Evolutionary conservation across 2,888 invertebrate genomes (phyloP), one percentile per base, ranked within the genome.

Genomic region (Cheilosia impressa): DNA sequence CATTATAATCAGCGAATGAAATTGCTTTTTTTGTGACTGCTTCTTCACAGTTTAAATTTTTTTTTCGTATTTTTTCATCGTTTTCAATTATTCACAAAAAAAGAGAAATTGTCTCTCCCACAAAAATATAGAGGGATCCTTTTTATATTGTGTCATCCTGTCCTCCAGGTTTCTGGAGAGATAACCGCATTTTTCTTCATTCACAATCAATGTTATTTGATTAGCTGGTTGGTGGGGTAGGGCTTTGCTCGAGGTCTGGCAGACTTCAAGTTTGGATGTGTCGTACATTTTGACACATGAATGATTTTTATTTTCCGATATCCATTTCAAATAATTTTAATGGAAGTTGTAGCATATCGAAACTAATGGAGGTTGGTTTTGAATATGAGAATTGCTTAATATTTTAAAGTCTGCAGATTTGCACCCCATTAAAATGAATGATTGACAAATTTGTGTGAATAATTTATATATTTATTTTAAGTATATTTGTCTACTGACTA

Each of bases 161-260:
- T 22, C 57, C n/a, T 43, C 3, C 1, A 34, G 7, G 10, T 50
- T 50, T 31, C 31, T 10, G 31, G 1, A 50, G 17, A 34, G 31
- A 43, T 77, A 60, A 60, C 52, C 52, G 53, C 53, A 60, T 77
- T 60, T 60, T n/a, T 43, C 34, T 69, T 62, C 45, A 52, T 62
- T 60, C 60, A 47, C 77, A 77, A 68, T 68, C 77, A 68, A 76
- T 43, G 66, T 43, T 68, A 77, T 77, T 77, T 77, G 77, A 77
- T 77, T 62, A 68, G 68, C 68, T 68, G 68, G 62, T 68, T 77
- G 52, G 19, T 68, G 53, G 53, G 45, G 62, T 55, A 62, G 52
- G 34, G 24, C 62, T 62, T 52, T 22, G 22, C 17, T 22, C 47
- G 34, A 60, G 31, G 76, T n/a, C 50, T 24, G 55, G 17, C 7